Evolutionary conservation across 1,140 invertebrate genomes (phyloP).

Genomic region (Drosophila chauvacae): DNA sequence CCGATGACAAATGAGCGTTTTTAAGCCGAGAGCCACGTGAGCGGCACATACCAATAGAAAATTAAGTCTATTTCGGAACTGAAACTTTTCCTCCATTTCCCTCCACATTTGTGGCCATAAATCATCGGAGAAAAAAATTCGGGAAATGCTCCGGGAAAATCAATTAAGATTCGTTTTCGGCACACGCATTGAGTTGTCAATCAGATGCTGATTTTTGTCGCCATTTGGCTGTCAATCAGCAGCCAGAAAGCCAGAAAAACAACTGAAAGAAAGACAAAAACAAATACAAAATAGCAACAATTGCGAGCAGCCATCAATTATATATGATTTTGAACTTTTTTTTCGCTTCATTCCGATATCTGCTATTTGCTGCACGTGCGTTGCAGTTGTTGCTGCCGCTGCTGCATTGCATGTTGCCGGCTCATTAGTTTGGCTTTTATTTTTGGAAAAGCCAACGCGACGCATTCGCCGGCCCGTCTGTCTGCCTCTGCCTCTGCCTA

Average conservation of each 20-base stretch:
- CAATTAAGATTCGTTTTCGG: conserved; percentile 73
- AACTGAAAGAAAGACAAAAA: conserved; percentile 7
- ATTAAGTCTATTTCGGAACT: conserved; percentile 75
- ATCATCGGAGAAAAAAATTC: conserved; percentile 52
- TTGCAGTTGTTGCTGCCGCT: conserved; percentile 49
- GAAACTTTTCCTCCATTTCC: conserved; percentile 47
- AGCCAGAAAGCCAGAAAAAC: conserved; percentile 3
- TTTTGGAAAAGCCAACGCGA: conserved; percentile 82
- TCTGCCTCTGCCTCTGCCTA: conserved; percentile 55
- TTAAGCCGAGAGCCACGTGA: conserved; percentile 37
- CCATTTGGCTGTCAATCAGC: conserved; percentile 79
- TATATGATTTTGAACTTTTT: conserved; percentile 55
- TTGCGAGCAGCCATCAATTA: conserved; percentile 77
- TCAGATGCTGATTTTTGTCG: conserved; percentile 80
- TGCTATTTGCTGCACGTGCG: conserved; percentile 71
- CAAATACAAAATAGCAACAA: conserved; percentile 43
- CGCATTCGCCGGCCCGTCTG: conserved; percentile 77
- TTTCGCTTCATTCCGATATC: conserved; percentile 25
- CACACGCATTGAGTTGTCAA: conserved; percentile 76
- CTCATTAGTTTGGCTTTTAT: conserved; percentile 83
- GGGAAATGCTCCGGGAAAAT: conserved; percentile 57
- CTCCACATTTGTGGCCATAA: conserved; percentile 72
- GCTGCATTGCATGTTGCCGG: conserved; percentile 78
- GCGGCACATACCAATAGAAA: conserved; percentile 62
- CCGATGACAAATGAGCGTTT: conserved; percentile 75